phyloP scores from a whole-genome alignment of 2,888 invertebrate genomes.

The Drosophila demipolita region DNA sequence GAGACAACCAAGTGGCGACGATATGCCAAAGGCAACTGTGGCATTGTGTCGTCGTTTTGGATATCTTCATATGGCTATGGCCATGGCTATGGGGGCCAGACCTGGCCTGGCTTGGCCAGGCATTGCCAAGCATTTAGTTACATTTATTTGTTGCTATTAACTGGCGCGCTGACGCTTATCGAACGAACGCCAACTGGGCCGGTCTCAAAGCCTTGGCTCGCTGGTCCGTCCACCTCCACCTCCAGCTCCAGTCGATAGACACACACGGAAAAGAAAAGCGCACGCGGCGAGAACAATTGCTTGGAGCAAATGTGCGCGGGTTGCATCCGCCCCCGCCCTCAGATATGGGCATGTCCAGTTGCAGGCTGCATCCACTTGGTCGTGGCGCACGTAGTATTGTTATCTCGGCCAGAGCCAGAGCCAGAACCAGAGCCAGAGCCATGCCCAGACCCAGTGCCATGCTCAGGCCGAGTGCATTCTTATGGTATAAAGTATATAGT shows the following conservation, averaged over 20 bases:
- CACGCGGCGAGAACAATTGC: conserved; percentile 73
- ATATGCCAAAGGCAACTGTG: conserved; percentile 83
- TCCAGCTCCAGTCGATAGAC: conserved; percentile 53
- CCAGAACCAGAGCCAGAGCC: background rate
- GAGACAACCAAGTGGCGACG: conserved; percentile 67
- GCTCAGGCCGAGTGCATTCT: conserved; percentile 48
- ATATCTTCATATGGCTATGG: conserved; percentile 83
- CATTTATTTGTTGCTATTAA: conserved; percentile 85
- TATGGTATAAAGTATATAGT: conserved; percentile 56
- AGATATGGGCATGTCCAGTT: conserved; percentile 34
- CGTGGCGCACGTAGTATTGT: conserved; percentile 75
- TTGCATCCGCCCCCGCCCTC: conserved; percentile 47
- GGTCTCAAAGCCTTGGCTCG: background rate
- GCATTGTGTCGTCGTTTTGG: conserved; percentile 84
- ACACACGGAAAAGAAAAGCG: conserved; percentile 72
- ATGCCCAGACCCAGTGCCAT: background rate
- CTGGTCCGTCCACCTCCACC: too few relatives aligned
- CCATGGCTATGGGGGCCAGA: background rate
- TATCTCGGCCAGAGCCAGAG: conserved; percentile 40
- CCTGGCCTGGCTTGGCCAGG: conserved; percentile 25
- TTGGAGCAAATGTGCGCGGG: conserved; percentile 29
- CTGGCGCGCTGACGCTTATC: conserved; percentile 83
- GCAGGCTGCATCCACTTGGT: conserved; percentile 34
- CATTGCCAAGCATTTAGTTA: conserved; percentile 82
- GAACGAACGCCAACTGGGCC: conserved; percentile 38